These are phyloP conservation scores for Aphelocoma californica DNA, from an alignment of 2,797 vertebrate genomes.

Conservation along the genomic window DNA sequence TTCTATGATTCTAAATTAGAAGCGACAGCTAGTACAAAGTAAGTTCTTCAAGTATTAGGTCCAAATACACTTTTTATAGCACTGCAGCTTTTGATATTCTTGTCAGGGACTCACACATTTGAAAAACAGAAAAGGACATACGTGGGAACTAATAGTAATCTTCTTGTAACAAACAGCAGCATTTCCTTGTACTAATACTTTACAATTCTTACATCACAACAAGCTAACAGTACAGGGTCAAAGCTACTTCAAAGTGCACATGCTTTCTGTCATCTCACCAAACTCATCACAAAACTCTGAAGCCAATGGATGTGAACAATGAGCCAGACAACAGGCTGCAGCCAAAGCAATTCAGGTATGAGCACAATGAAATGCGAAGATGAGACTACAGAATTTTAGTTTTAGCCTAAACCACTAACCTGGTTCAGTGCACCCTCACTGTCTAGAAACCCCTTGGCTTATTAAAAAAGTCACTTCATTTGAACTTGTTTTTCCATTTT, in stretches of 20 bases:
- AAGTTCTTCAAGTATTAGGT: not conserved
- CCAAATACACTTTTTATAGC: not conserved
- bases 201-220: not conserved
- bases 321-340: not conserved
- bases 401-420: not conserved
- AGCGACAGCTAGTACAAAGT: not conserved
- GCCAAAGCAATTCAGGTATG: not conserved
- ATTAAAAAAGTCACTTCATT: not conserved
- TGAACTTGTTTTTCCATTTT: not conserved
- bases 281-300: not conserved
- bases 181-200: not conserved
- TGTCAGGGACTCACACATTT: not conserved
- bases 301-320: not conserved
- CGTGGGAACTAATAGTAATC: not conserved
- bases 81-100: not conserved
- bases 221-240: not conserved
- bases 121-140: not conserved
- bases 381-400: not conserved
- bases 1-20: not conserved
- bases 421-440: not conserved
- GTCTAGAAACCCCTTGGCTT: not conserved
- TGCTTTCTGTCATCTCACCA: rapidly evolving
- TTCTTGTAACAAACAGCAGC: not conserved
- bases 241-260: not conserved
- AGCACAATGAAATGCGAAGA: not conserved